Conservation (phyloP, 2,113 vertebrate species). For the Mobula hypostoma region DNA sequence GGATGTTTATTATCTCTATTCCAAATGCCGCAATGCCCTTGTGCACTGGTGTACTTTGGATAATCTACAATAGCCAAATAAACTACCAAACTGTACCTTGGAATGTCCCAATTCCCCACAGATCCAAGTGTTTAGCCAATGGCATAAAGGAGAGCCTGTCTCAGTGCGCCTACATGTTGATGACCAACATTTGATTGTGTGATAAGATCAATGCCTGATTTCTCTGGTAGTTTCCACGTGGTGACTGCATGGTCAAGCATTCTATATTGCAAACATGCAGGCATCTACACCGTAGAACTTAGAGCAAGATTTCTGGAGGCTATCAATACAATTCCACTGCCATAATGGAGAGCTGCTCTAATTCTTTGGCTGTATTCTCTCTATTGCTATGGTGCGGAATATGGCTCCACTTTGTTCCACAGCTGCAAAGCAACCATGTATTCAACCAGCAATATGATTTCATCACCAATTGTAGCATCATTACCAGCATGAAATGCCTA, state of each 20-base stretch:
- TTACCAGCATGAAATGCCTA: slow-evolving; percentile 50
- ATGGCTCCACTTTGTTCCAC: slow-evolving; percentile 47
- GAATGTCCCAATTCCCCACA: too few relatives aligned
- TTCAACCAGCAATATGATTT: slow-evolving; percentile 52
- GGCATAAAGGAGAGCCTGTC: too few relatives aligned
- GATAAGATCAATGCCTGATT: too few relatives aligned
- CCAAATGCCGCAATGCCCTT: too few relatives aligned
- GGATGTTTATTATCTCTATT: too few relatives aligned
- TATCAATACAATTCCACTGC: slow-evolving; percentile 47
- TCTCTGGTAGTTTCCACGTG: too few relatives aligned
- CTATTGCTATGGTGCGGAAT: slow-evolving; percentile 53
- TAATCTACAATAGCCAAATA: too few relatives aligned
- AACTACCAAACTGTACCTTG: too few relatives aligned
- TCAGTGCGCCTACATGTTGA: too few relatives aligned
- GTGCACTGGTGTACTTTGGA: too few relatives aligned
- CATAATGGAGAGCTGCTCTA: slow-evolving; percentile 47
- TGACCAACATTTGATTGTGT: too few relatives aligned
- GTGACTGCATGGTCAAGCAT: background rate
- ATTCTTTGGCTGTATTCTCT: slow-evolving; percentile 41
- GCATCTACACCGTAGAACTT: background rate
- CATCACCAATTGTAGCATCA: slow-evolving; percentile 46
- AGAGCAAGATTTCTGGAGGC: background rate
- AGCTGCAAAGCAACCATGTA: slow-evolving; percentile 43
- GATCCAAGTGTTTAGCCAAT: too few relatives aligned
- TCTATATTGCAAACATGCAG: background rate